Base-by-base conservation (phyloP, 2,888 invertebrate species). In the Drosophila fungiperda region DNA sequence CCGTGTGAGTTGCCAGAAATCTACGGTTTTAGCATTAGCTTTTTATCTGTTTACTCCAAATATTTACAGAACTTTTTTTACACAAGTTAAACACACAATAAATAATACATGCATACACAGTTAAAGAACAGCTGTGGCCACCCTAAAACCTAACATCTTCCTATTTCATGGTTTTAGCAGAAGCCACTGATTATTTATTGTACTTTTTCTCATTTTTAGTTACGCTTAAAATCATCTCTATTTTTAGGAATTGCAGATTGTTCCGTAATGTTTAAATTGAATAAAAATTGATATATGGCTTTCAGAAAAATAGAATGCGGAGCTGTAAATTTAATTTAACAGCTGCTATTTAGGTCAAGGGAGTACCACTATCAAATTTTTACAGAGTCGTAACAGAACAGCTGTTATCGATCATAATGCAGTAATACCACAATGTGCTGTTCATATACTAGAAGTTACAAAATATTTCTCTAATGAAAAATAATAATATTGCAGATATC, bases 51-150 rank as follows among this genome's bases (percentile, higher is more conserved):
- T 79, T 69, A 73, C 66, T 40, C 60, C 54, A 63, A 75, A 72
- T 78, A 78, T 78, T 78, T 78, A 78, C 79, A 76, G 76, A 71
- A 57, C 52, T 72, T 75, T 72, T 76, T 76, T 72, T 72, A 32
- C 62, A 69, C 79, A 72, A 65, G 63, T 64, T 75, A 76, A 76
- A 32, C 57, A 42, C 57, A 57, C 45, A 32, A 68, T 65, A 78
- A 78, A 71, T 78, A 74, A 68, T 55, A 74, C 64, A 73, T 72
- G 61, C 66, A 62, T 72, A 49, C 53, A 53, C 45, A 53, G 48
- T 42, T 15, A 23, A 20, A 17, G 29, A 32, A 11, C 20, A 32
- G 42, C 42, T 42, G 29, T 57, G 57, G 57, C 15, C 42, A 57
- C 57, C 32, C 32, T 20, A 42, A 42, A 8, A 32, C 3, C 15